A percentile compares a stretch with the other conserved stretches of the same genome.
Conservation (phyloP, 2,113 vertebrate species). For the Plecturocebus donacophilus region DNA sequence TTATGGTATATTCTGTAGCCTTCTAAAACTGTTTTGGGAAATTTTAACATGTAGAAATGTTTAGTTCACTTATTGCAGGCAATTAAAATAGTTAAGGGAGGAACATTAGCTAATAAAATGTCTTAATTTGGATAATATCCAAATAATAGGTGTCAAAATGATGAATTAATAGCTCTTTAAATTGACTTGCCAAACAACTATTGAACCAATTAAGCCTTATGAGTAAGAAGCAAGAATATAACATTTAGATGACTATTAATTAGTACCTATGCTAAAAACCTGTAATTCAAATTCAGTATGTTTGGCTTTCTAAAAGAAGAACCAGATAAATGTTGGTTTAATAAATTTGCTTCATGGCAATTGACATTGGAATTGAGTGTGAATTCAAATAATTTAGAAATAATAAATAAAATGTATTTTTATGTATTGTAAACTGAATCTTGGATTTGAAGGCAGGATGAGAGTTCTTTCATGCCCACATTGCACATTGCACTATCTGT, state of each 20-base stretch:
- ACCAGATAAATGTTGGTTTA: background rate
- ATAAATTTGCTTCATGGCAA: background rate
- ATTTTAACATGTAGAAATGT: constrained; percentile 51
- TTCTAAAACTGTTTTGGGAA: constrained; percentile 61
- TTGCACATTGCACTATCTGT: background rate
- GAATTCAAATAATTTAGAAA: background rate
- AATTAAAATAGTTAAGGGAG: constrained; percentile 56
- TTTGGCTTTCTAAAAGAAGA: constrained; percentile 43
- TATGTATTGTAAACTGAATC: background rate
- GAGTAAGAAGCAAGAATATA: constrained; percentile 31
- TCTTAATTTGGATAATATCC: constrained; percentile 55
- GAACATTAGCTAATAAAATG: constrained; percentile 58
- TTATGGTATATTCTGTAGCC: constrained; percentile 52
- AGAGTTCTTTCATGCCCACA: background rate
- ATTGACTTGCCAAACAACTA: constrained; percentile 38
- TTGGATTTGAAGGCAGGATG: background rate
- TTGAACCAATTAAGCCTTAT: constrained; percentile 35
- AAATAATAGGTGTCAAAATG: constrained; percentile 60
- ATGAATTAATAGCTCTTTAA: constrained; percentile 55
- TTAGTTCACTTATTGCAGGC: constrained; percentile 41
- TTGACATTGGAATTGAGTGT: constrained; percentile 1
- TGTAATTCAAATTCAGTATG: constrained; percentile 35
- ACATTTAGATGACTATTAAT: constrained; percentile 39
- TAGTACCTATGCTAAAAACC: background rate
- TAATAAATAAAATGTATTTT: background rate